A percentile compares a stretch with the other conserved stretches of the same genome.
Evolutionary conservation across 2,888 invertebrate species (phyloP).

Genomic region (Alentia gelatinosa): DNA sequence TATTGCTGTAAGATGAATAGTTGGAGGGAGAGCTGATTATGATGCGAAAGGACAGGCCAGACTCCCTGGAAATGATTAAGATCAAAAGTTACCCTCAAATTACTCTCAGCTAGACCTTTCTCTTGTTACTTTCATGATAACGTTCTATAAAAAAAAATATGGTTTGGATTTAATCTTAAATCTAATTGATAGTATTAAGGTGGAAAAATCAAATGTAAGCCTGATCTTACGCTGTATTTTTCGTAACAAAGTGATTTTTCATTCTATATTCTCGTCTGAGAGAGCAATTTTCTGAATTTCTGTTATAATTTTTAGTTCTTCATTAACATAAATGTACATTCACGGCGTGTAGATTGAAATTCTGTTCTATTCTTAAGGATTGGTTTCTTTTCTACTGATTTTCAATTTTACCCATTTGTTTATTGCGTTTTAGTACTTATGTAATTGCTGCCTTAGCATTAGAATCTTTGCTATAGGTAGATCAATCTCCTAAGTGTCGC

Average conservation of each 20-base stretch:
- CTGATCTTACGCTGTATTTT: constrained; percentile 12
- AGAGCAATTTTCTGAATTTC: not conserved
- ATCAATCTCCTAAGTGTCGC: not conserved
- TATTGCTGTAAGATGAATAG: no score
- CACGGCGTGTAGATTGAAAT: not conserved
- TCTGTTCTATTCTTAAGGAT: not conserved
- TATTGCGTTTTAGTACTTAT: not conserved
- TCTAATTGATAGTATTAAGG: not conserved
- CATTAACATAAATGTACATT: not conserved
- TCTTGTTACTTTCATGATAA: not conserved
- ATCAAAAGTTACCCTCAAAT: not conserved
- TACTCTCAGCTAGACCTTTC: not conserved
- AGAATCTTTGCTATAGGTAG: not conserved
- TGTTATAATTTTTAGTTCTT: not conserved
- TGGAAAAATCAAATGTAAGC: not conserved
- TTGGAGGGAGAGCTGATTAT: not conserved
- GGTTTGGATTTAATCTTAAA: not conserved
- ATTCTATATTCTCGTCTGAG: not conserved
- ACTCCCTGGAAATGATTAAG: not conserved
- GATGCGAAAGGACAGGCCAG: not conserved
- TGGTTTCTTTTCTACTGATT: not conserved
- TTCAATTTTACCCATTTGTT: not conserved
- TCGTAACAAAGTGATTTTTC: not conserved
- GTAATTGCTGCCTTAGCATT: not conserved
- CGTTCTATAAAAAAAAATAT: not conserved